phyloP scores from a whole-genome alignment of 2,888 invertebrate species.

The Fragum fragum region DNA sequence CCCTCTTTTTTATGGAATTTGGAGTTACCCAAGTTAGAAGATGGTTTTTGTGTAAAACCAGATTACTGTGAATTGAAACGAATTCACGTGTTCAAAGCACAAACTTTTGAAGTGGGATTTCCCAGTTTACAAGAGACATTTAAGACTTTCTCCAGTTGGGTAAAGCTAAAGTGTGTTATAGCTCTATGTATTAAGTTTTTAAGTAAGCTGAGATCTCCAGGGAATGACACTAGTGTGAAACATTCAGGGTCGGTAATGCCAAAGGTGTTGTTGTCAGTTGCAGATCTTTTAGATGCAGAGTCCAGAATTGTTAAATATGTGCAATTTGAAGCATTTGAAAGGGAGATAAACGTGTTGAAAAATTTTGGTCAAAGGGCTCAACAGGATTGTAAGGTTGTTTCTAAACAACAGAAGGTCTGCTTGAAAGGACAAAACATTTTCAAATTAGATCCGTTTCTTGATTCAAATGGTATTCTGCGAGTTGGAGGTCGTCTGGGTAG shows the following conservation, averaged over 20 bases:
- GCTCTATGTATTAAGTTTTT: constrained; percentile 30
- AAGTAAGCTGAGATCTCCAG: background rate
- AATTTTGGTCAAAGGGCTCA: background rate
- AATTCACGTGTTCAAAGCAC: constrained; percentile 10
- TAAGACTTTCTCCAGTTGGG: constrained; percentile 49
- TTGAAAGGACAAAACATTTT: constrained; percentile 21
- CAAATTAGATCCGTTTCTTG: constrained; percentile 61
- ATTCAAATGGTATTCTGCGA: constrained; percentile 59
- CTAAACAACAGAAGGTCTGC: background rate
- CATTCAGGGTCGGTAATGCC: background rate
- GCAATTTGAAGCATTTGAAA: constrained; percentile 11
- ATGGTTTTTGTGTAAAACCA: background rate
- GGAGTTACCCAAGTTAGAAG: background rate
- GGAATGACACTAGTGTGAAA: background rate
- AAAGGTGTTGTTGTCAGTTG: background rate
- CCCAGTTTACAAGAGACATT: constrained; percentile 34
- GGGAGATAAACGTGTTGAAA: background rate
- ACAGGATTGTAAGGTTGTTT: background rate
- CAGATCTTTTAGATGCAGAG: constrained; percentile 21
- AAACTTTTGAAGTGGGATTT: background rate
- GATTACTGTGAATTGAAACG: background rate
- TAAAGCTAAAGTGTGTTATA: constrained; percentile 13
- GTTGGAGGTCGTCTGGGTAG: constrained; percentile 42
- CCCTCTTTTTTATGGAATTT: constrained; percentile 47
- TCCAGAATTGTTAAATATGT: constrained; percentile 19